Evolutionary conservation across 2,113 vertebrate genomes (phyloP).

Genomic region (Thamnaconus septentrionalis): DNA sequence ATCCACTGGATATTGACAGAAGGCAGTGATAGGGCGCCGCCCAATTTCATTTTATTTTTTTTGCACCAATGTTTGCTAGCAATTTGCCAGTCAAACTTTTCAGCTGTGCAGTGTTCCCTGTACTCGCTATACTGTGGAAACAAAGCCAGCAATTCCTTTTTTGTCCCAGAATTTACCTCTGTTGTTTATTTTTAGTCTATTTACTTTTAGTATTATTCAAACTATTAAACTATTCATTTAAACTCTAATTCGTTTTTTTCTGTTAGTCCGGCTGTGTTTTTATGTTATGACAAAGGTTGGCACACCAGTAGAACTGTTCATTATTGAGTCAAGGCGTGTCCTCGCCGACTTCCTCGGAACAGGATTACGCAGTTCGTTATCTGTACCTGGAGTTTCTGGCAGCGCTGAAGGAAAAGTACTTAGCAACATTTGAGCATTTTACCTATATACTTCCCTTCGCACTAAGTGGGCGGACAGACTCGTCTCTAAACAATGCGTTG

Average conservation of each 20-base stretch:
- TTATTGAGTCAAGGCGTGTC: constrained; percentile 34
- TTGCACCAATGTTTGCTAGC: constrained; percentile 22
- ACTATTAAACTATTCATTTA: background rate
- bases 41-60: constrained; percentile 12
- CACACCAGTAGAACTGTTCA: background rate
- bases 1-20: constrained; percentile 28
- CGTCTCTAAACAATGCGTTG: too few relatives aligned
- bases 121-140: background rate
- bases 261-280: too few relatives aligned
- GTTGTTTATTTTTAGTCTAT: too few relatives aligned
- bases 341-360: constrained; percentile 1
- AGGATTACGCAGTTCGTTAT: constrained; percentile 1
- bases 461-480: too few relatives aligned
- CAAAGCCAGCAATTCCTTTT: background rate
- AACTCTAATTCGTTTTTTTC: background rate
- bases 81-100: constrained; percentile 48
- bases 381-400: background rate
- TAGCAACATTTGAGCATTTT: too few relatives aligned
- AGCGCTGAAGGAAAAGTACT: background rate
- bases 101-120: background rate
- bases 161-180: background rate
- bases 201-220: background rate
- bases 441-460: too few relatives aligned
- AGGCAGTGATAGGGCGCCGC: constrained; percentile 16
- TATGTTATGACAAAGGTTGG: background rate